Base-by-base conservation (phyloP, 2,888 invertebrate genomes). In the Euzophera pinguis region DNA sequence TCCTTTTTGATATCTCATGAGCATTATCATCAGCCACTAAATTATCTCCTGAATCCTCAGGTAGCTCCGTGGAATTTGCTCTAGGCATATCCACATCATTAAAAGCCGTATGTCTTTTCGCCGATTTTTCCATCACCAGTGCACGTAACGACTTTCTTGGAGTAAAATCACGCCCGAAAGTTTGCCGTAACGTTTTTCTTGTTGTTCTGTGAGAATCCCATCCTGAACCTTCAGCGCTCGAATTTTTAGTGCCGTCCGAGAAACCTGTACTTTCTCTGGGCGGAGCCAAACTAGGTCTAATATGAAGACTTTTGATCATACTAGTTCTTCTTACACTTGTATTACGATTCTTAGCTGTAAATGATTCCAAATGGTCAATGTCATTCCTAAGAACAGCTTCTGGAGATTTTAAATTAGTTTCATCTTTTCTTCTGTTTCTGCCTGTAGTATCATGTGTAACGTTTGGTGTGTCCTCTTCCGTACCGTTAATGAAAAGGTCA, bases 141-240 rank as follows among this genome's bases (percentile, higher is more conserved):
- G 89, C 69, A 13, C 89, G 62, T 54, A 89, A 60, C 2, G 89
- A 89, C 59, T 88, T 88, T 6, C 87, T 65, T 0, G 76, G 75
- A 0, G 81, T 81, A 45, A 84, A 82, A 55, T 86, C 85, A 70
- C 75, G 81, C 0, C 89, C 89, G 6, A 84, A 81, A 0, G 89
- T 89, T 58, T 81, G 77, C 22, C 89, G 68, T 12, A 89, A 52
- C 0, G 89, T 89, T 69, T 83, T 83, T 29, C 84, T 69, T 0
- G 87, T 85, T 0, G 78, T 81, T 58, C 87, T 78, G 57, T 89
- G 89, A 0, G 89, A 89, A 45, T 89, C 89, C 89, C 89, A 89
- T 0, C 80, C 84, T 0, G 89, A 88, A 1, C 80, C 78, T 68
- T 84, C 85, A 0, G 71, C 79, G 34, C 79, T 86, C 1, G 84